Base-by-base conservation (phyloP, 2,797 vertebrate species). In the Myotis daubentonii region DNA sequence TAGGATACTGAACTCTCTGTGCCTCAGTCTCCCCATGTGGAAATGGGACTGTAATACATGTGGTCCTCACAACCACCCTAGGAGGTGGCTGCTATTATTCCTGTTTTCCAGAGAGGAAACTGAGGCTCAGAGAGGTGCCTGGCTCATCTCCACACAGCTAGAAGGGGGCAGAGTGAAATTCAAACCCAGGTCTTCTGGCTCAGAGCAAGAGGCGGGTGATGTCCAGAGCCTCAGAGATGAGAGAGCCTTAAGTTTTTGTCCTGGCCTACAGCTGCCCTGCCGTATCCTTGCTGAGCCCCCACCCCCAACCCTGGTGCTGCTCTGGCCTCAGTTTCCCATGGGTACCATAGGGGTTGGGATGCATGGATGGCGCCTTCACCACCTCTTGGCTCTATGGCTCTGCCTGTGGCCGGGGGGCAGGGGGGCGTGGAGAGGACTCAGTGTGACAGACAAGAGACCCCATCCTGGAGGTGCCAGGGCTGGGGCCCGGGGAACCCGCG, bases 101-200 rank as follows among this genome's bases (percentile, higher is more conserved):
- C 33, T 83, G 41, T 53, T 71, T 81, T 53, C 38, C 70, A 57
- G 62, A 72, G 51, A 72, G 53, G 79, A 82, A 71, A 78, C 79
- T 3, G 47, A 83, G 38, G 44, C 36, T 49, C 44, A 75, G 65
- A 28, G 44, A 41, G 60, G 23, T 55, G 55, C 60, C n/a, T 9
- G 3, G 13, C 74, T 20, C 65, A 19, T 65, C 47, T 41, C 60
- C 12, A 15, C 49, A 65, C 22, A 70, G 71, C 62, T 49, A 11
- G 30, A 53, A 47, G 51, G 68, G 65, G 22, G 41, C 28, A n/a
- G 81, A 51, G 74, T 1, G 4, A 49, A n/a, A 71, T 38, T 49
- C 5, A 19, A 44, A 60, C 25, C 15, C 17, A 44, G 66, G 41
- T 62, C 49, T 85, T 76, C 53, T 7, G 57, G n/a, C n/a, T 55